phyloP scores from a whole-genome alignment of 53 echinoderm and acorn worm species.

The Zoroaster sp. region DNA sequence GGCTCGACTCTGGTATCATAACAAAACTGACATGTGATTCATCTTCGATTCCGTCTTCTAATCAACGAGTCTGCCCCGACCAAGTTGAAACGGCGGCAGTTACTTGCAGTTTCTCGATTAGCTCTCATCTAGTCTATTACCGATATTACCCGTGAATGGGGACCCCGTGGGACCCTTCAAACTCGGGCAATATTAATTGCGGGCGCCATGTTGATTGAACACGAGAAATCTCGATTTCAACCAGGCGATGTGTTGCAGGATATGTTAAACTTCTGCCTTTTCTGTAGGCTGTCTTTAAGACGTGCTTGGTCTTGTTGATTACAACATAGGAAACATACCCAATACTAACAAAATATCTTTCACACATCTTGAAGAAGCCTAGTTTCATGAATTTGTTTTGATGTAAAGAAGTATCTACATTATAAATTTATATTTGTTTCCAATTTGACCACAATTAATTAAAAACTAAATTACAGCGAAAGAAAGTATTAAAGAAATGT shows the following conservation, averaged over 20 bases:
- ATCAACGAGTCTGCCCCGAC: not conserved
- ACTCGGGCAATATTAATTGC: conserved; percentile 12
- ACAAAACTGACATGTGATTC: not conserved
- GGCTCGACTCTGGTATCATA: conserved; percentile 6
- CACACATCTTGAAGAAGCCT: no score
- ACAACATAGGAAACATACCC: not conserved
- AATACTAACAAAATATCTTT: not conserved
- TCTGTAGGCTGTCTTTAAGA: not conserved
- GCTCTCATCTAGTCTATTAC: not conserved
- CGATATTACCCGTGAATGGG: not conserved
- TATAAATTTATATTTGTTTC: no score
- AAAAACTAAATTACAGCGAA: no score
- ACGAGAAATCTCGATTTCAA: not conserved
- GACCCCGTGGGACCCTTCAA: not conserved
- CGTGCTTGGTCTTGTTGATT: not conserved
- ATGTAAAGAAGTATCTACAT: no score
- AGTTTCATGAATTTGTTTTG: no score
- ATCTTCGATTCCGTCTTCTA: not conserved
- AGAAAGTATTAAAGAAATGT: no score
- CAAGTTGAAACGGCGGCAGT: not conserved
- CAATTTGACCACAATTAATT: no score
- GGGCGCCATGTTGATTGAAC: conserved; percentile 34
- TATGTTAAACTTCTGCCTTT: no score
- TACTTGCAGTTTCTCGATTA: not conserved
- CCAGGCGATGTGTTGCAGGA: not conserved